Evolutionary conservation across 2,113 vertebrate genomes (phyloP), one percentile per base, ranked within the genome.

Genomic region (Osmerus eperlanus): DNA sequence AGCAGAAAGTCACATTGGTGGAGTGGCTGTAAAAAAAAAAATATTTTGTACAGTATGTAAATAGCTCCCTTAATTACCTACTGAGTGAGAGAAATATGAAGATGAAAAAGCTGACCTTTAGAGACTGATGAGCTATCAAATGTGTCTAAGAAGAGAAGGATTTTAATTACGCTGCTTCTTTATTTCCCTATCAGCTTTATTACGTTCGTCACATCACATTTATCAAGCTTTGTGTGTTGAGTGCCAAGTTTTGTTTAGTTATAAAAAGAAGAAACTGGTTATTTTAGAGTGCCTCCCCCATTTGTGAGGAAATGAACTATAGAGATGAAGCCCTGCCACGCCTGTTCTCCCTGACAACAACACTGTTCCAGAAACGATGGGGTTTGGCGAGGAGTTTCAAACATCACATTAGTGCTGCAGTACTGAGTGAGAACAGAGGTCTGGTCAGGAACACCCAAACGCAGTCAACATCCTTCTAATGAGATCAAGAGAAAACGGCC

Each of bases 61-160:
- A 89, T 85, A 84, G 74, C 76, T 77, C 73, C 61, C 76, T 87
- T 87, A 83, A 88, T 87, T 85, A 83, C 69, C 77, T 76, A 83
- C 69, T 73, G 69, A 78, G 29, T 60, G 9, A 72, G 70, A 72
- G 52, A 54, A 81, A 75, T 78, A 63, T 66, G 72, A 72, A 70
- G 70, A 80, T 82, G 72, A 83, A 79, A 79, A 65, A 78, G 55
- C 76, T 78, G 77, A 87, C 83, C 83, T 86, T 83, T 83, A 83
- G 75, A 80, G 62, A 60, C 25, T 19, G 4, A 70, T 71, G 71
- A 87, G 83, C 80, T 78, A 60, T 60, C 58, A 75, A 83, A 78
- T 78, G 73, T 1, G 78, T 74, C 75, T 65, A 23, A 56, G 12
- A 73, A 56, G 9, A 56, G 7, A 56, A 56, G 15, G 16, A 56